A percentile compares a stretch with the other conserved stretches of the same genome.
Evolutionary conservation across 2,113 vertebrate genomes (phyloP).

Genomic region (Shinisaurus crocodilurus): DNA sequence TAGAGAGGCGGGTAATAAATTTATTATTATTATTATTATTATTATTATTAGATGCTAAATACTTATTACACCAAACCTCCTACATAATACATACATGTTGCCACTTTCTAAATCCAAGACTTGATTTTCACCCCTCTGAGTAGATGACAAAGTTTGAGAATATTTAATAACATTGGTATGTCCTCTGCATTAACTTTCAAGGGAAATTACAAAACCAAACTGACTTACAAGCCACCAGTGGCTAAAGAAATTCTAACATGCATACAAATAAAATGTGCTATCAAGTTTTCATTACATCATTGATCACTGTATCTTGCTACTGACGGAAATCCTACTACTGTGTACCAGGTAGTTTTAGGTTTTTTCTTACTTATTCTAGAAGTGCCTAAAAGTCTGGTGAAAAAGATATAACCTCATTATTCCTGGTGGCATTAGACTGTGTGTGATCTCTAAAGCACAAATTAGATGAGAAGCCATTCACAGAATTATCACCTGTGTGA

Average conservation of each 20-base stretch:
- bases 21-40: too few species aligned
- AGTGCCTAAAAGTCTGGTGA: background rate
- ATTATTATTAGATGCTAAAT: too few species aligned
- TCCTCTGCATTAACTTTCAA: background rate
- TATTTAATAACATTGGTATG: background rate
- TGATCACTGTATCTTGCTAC: background rate
- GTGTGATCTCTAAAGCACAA: background rate
- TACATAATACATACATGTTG: background rate
- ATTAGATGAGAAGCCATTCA: background rate
- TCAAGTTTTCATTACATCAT: background rate
- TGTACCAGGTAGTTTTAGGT: background rate
- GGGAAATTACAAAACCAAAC: background rate
- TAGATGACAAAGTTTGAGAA: background rate
- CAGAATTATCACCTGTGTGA: background rate
- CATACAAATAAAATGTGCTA: background rate
- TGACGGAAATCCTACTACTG: background rate
- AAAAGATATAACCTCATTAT: background rate
- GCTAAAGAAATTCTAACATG: background rate
- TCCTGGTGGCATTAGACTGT: background rate
- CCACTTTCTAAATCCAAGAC: background rate
- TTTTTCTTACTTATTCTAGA: background rate
- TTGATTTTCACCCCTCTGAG: background rate
- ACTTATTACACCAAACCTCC: background rate
- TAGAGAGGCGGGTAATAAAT: too few species aligned
- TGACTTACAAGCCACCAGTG: background rate